phyloP scores from a whole-genome alignment of 2,797 vertebrate genomes.

The Manis crassicaudata region DNA sequence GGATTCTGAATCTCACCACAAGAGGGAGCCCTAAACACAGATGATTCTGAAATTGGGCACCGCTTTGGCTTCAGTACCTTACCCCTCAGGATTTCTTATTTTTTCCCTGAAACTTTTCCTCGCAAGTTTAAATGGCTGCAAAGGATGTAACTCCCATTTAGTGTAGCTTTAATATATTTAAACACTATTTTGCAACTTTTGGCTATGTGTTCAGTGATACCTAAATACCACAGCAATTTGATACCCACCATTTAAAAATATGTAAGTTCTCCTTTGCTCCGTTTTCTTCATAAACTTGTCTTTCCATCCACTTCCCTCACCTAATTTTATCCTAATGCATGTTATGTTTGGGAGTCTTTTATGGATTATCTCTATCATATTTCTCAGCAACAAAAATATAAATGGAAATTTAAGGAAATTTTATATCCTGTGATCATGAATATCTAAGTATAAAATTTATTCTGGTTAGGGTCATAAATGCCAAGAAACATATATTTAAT shows the following conservation, averaged over 20 bases:
- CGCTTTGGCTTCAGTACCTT: not conserved
- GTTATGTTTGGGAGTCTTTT: not conserved
- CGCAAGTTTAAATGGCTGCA: not conserved
- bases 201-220: not conserved
- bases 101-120: not conserved
- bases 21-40: constrained; percentile 7
- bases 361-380: not conserved
- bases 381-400: constrained; percentile 3
- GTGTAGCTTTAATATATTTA: not conserved
- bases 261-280: not conserved
- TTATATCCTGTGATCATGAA: not conserved
- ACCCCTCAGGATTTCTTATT: not conserved
- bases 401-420: not conserved
- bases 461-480: not conserved
- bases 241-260: not conserved
- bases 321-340: not conserved
- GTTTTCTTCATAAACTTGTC: not conserved
- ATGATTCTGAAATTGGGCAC: not conserved
- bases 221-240: not conserved
- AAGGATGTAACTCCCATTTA: not conserved
- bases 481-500: not conserved
- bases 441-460: not conserved
- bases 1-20: not conserved
- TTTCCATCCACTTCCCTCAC: not conserved
- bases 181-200: not conserved